These are phyloP conservation scores for Phlogophora meticulosa DNA, from an alignment of 2,888 invertebrate genomes.

Conservation along the genomic window DNA sequence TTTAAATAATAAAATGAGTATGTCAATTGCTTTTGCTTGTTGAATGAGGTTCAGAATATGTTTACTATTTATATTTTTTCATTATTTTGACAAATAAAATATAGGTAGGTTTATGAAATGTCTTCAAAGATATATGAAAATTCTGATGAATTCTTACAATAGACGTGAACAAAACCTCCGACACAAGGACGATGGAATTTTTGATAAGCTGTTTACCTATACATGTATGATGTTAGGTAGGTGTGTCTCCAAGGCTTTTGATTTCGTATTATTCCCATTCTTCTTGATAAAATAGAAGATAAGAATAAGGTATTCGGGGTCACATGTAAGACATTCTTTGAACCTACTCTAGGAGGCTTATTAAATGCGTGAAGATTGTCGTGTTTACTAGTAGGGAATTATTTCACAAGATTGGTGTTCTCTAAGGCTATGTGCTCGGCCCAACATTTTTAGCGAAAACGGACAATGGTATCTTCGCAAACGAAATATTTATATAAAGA, in stretches of 20 bases:
- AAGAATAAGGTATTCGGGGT: conserved; percentile 1
- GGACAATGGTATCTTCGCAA: conserved; percentile 27
- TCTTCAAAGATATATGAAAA: background rate
- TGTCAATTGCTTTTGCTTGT: too few species aligned
- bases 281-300: background rate
- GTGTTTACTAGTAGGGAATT: background rate
- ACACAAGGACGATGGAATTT: background rate
- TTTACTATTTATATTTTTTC: too few species aligned
- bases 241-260: conserved; percentile 32
- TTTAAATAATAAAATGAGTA: too few species aligned
- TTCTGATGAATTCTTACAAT: background rate
- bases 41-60: too few species aligned
- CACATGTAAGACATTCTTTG: background rate
- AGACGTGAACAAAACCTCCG: conserved; percentile 3
- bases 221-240: background rate
- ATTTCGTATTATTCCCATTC: conserved; percentile 2
- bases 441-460: conserved; percentile 21
- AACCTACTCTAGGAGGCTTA: background rate
- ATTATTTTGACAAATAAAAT: too few species aligned
- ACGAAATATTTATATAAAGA: conserved; percentile 49
- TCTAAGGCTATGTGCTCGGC: conserved; percentile 14
- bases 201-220: background rate
- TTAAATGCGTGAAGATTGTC: background rate
- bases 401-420: background rate
- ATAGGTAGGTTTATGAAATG: too few species aligned